These are phyloP conservation scores for Callipepla californica DNA, from an alignment of 2,113 vertebrate species.

Conservation along the genomic window DNA sequence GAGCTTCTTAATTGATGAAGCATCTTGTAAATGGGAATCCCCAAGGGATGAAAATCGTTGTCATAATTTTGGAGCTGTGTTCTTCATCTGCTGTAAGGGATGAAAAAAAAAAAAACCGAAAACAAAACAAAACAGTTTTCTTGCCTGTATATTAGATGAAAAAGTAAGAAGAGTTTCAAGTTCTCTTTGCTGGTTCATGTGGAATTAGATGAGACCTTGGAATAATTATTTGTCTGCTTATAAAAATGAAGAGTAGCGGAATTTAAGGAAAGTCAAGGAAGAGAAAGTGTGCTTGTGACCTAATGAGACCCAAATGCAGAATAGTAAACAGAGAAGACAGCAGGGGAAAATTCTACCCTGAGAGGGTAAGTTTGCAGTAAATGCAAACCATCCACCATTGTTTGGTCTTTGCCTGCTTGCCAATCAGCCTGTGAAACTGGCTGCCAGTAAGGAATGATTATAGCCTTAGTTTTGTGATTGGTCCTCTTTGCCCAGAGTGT, in stretches of 20 bases:
- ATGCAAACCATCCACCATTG: slow-evolving; percentile 51
- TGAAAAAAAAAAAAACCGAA: too few relatives aligned
- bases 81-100: background rate
- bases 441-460: slow-evolving; percentile 70
- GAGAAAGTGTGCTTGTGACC: slow-evolving; percentile 33
- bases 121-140: background rate
- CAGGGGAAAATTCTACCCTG: slow-evolving; percentile 13
- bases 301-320: slow-evolving; percentile 41
- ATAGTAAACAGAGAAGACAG: slow-evolving; percentile 25
- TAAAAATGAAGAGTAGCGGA: slow-evolving; percentile 15
- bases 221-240: background rate
- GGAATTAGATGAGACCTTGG: slow-evolving; percentile 32
- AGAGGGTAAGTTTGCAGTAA: slow-evolving; percentile 20
- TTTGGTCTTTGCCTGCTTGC: slow-evolving; percentile 50
- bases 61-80: slow-evolving; percentile 8
- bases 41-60: slow-evolving; percentile 9
- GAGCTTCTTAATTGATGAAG: slow-evolving; percentile 39
- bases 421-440: slow-evolving; percentile 30
- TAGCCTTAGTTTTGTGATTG: slow-evolving; percentile 58
- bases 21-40: background rate
- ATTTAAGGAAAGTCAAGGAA: slow-evolving; percentile 48
- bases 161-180: background rate
- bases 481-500: slow-evolving; percentile 43
- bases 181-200: background rate
- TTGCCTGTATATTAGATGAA: background rate